A percentile compares a stretch with the other conserved stretches of the same genome.
Evolutionary conservation across 1,140 invertebrate species (phyloP).

Genomic region (Arion vulgaris): DNA sequence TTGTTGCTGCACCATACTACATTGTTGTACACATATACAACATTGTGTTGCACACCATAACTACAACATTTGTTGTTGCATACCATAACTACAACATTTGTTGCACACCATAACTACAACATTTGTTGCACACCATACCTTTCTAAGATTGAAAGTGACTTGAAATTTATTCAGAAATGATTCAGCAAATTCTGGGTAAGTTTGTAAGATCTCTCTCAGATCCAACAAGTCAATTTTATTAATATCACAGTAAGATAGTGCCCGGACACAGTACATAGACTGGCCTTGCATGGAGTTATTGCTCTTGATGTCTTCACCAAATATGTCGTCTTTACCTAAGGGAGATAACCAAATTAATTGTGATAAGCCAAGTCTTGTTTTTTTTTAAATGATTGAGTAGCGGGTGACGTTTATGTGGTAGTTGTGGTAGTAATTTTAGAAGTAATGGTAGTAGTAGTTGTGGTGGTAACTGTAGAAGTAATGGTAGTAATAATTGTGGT

Average conservation of each 20-base stretch:
- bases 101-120: too few species aligned
- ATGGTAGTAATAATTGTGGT: too few species aligned
- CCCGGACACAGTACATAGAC: conserved; percentile 70
- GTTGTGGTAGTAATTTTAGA: too few species aligned
- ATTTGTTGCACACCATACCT: conserved; percentile 48
- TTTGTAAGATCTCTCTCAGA: conserved; percentile 68
- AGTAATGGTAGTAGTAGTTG: too few species aligned
- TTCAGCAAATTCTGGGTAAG: conserved; percentile 72
- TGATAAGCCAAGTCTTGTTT: not conserved
- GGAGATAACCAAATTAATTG: not conserved
- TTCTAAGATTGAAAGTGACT: conserved; percentile 71
- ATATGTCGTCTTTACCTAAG: conserved; percentile 71
- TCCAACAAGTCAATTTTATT: conserved; percentile 72
- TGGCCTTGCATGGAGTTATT: conserved; percentile 56
- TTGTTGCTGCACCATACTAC: too few species aligned
- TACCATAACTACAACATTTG: too few species aligned
- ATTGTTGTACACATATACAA: too few species aligned
- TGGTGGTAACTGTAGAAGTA: too few species aligned
- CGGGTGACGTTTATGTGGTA: too few species aligned
- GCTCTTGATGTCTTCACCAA: conserved; percentile 66
- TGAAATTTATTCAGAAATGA: conserved; percentile 68
- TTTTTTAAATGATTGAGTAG: too few species aligned
- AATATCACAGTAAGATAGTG: conserved; percentile 72
- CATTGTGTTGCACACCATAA: too few species aligned
- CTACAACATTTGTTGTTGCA: too few species aligned